A percentile compares a stretch with the other conserved stretches of the same genome.
phyloP scores from a whole-genome alignment of 2,797 vertebrate genomes.

The Psittacula echo region DNA sequence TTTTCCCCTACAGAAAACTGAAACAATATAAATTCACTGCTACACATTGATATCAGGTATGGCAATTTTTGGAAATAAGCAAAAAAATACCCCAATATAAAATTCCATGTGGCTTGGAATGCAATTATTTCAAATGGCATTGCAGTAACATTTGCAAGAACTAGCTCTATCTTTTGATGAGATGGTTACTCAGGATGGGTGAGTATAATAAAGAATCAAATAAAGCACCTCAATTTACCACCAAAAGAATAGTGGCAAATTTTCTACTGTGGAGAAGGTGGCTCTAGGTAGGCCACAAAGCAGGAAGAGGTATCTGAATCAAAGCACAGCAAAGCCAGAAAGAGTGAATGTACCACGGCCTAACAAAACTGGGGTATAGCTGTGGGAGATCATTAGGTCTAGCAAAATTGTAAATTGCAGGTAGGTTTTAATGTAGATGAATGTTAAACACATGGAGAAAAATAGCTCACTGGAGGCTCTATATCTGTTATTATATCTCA shows the following conservation, averaged over 20 bases:
- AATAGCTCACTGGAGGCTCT: neutral
- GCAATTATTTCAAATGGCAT: neutral
- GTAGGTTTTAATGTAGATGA: neutral
- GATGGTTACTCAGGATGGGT: neutral
- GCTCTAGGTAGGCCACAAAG: neutral
- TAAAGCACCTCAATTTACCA: neutral
- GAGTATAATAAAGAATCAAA: neutral
- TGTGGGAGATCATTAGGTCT: neutral
- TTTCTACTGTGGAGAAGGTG: neutral
- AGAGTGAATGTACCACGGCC: neutral
- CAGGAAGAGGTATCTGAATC: neutral
- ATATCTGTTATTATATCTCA: neutral
- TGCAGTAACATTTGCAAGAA: neutral
- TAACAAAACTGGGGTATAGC: neutral
- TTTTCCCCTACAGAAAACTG: neutral
- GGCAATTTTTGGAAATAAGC: neutral
- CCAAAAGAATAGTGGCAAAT: neutral
- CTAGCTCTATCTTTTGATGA: neutral
- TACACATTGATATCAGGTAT: neutral
- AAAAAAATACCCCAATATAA: neutral
- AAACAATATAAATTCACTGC: neutral
- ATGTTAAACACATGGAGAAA: neutral
- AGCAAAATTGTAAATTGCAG: neutral
- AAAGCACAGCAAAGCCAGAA: neutral
- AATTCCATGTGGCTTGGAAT: neutral